A percentile compares a stretch with the other conserved stretches of the same genome.
Conservation (phyloP, 1,140 invertebrate genomes). For the Aplysia californica region DNA sequence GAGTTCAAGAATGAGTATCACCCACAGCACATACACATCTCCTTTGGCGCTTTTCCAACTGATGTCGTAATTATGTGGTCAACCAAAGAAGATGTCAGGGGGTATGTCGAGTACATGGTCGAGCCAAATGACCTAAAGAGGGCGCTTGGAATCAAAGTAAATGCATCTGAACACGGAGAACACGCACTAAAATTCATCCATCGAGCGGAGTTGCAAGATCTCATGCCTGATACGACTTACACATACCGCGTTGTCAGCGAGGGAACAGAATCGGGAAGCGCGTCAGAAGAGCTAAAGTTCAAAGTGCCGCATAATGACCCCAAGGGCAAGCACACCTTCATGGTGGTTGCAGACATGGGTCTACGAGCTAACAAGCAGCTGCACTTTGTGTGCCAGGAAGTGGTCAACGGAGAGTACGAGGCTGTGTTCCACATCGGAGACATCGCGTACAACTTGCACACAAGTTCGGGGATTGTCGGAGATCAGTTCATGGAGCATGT, state of each 20-base stretch:
- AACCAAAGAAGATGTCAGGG: constrained; percentile 34
- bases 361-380: constrained; percentile 85
- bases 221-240: constrained; percentile 45
- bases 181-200: constrained; percentile 46
- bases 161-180: constrained; percentile 36
- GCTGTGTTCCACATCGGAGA: constrained; percentile 86
- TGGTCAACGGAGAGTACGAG: constrained; percentile 82
- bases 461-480: constrained; percentile 54
- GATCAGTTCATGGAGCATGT: constrained; percentile 63
- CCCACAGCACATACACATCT: constrained; percentile 52
- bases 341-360: constrained; percentile 91
- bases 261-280: constrained; percentile 28
- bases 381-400: constrained; percentile 83
- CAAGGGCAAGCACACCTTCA: constrained; percentile 68
- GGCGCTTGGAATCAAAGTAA: constrained; percentile 34
- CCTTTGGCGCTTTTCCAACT: constrained; percentile 45
- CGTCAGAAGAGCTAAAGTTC: constrained; percentile 48
- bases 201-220: constrained; percentile 40
- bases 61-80: constrained; percentile 57
- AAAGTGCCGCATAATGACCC: constrained; percentile 31
- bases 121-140: constrained; percentile 21
- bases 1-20: no score
- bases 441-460: constrained; percentile 66
- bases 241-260: constrained; percentile 43
- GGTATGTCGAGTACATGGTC: constrained; percentile 45